These are phyloP conservation scores for Euphonia xanthogaster DNA, from an alignment of 2,797 vertebrate genomes.

Conservation along the genomic window DNA sequence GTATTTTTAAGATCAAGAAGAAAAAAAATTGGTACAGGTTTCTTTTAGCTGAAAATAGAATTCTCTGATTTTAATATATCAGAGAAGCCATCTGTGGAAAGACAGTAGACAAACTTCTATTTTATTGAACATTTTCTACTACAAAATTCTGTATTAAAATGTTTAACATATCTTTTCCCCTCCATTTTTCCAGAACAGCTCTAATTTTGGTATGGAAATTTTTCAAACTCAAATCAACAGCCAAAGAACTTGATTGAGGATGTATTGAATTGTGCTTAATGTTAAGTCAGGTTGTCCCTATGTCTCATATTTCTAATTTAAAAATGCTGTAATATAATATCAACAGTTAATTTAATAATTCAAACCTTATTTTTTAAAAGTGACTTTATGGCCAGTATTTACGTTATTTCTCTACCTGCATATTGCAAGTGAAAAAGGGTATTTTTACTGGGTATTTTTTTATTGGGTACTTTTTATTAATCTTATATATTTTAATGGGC, in stretches of 20 bases:
- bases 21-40: background rate
- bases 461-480: constrained; percentile 47
- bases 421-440: background rate
- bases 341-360: constrained; percentile 52
- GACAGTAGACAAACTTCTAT: background rate
- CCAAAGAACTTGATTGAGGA: background rate
- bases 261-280: background rate
- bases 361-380: constrained; percentile 34
- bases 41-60: background rate
- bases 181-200: background rate
- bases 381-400: background rate
- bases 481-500: constrained; percentile 56
- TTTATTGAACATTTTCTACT: background rate
- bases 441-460: background rate
- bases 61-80: background rate
- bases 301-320: constrained; percentile 6
- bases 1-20: background rate
- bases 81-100: background rate
- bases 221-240: constrained; percentile 25
- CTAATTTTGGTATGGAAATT: constrained; percentile 21
- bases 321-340: constrained; percentile 7
- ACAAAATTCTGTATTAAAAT: background rate
- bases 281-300: constrained; percentile 1
- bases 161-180: background rate
- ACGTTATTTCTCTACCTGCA: background rate